These are phyloP conservation scores for Drosophila subquinaria DNA, from an alignment of 2,888 invertebrate genomes.

Conservation along the genomic window DNA sequence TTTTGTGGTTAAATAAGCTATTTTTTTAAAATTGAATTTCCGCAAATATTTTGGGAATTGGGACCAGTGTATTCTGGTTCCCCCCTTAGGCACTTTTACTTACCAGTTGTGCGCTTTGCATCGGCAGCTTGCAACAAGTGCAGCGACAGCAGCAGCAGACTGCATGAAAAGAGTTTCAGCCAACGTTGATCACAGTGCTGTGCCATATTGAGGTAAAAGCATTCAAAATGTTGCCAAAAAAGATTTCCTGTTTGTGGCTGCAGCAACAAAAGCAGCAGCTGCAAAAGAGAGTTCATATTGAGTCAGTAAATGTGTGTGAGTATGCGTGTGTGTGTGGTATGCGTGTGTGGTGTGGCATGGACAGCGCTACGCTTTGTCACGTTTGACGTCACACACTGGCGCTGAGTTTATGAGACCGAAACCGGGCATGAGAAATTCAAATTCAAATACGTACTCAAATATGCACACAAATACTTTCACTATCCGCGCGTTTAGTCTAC, in stretches of 20 bases:
- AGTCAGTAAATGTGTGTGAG: conserved; percentile 26
- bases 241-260: conserved; percentile 65
- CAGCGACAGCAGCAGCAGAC: conserved; percentile 40
- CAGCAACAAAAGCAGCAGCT: conserved; percentile 38
- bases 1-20: neutral
- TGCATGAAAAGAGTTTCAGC: conserved; percentile 73
- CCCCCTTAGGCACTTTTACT: conserved; percentile 47
- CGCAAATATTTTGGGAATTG: neutral
- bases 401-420: conserved; percentile 60
- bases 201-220: conserved; percentile 73
- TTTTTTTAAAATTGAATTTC: neutral
- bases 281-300: conserved; percentile 58
- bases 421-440: conserved; percentile 66
- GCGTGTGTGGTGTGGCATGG: conserved; percentile 33
- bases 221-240: conserved; percentile 72
- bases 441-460: conserved; percentile 49
- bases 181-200: conserved; percentile 81
- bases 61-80: neutral
- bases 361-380: conserved; percentile 45
- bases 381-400: conserved; percentile 68
- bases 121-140: conserved; percentile 57
- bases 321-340: conserved; percentile 9
- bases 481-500: conserved; percentile 29
- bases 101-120: conserved; percentile 74
- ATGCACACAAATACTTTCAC: conserved; percentile 71